phyloP scores from a whole-genome alignment of 1,140 invertebrate genomes.

The Drosophila littoralis region DNA sequence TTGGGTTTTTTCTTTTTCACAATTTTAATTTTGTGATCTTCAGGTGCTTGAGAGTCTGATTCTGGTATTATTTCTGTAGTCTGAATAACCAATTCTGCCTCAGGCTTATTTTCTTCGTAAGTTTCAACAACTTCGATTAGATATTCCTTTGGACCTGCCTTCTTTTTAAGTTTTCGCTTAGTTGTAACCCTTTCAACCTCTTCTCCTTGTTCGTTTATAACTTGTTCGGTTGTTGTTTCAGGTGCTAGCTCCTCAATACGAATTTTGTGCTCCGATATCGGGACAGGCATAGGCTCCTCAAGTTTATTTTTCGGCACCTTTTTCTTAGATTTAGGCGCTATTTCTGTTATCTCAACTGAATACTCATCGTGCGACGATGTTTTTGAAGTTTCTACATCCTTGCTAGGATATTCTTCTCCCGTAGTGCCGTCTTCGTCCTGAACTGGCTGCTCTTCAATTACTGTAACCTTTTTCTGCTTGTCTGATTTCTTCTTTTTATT shows the following conservation, averaged over 20 bases:
- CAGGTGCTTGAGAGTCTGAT: slow-evolving; percentile 56
- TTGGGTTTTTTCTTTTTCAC: slow-evolving; percentile 61
- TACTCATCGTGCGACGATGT: slow-evolving; percentile 31
- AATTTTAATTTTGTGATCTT: slow-evolving; percentile 68
- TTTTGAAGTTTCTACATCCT: slow-evolving; percentile 41
- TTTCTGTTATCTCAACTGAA: slow-evolving; percentile 46
- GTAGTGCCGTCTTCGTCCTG: slow-evolving; percentile 8
- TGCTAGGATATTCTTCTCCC: not conserved
- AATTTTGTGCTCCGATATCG: slow-evolving; percentile 55
- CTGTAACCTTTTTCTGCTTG: slow-evolving; percentile 67
- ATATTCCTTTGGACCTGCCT: slow-evolving; percentile 64
- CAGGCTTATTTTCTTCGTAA: slow-evolving; percentile 76
- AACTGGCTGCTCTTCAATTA: slow-evolving; percentile 41
- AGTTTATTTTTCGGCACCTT: slow-evolving; percentile 56
- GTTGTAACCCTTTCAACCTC: slow-evolving; percentile 65
- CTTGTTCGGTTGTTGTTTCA: slow-evolving; percentile 63
- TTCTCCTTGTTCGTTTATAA: slow-evolving; percentile 80
- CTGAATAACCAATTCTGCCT: slow-evolving; percentile 59
- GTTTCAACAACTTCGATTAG: slow-evolving; percentile 76
- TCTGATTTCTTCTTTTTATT: slow-evolving; percentile 75
- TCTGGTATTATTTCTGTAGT: slow-evolving; percentile 79
- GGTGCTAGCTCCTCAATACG: slow-evolving; percentile 79
- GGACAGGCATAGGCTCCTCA: not conserved
- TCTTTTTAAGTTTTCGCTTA: slow-evolving; percentile 73
- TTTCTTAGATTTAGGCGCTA: slow-evolving; percentile 53